Evolutionary conservation across 2,888 invertebrate species (phyloP).

Genomic region (Pimpla rufipes): DNA sequence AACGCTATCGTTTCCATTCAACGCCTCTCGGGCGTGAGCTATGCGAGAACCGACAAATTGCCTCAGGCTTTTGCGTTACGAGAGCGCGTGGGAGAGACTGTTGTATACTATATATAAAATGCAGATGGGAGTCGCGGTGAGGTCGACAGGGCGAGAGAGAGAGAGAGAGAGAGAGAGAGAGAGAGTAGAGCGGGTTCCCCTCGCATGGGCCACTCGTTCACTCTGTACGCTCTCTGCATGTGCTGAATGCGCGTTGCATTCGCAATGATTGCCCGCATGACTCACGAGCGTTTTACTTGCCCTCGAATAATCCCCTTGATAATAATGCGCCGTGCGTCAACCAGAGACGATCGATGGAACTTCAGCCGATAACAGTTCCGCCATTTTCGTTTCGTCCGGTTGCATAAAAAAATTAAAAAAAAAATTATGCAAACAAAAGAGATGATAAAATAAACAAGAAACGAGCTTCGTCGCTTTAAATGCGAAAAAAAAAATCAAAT

Average conservation of each 20-base stretch:
- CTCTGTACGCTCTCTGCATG: slow-evolving; percentile 40
- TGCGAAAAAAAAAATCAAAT: too few relatives aligned
- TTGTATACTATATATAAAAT: slow-evolving; percentile 65
- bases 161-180: slow-evolving; percentile 43
- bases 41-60: slow-evolving; percentile 70
- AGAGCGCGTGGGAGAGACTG: slow-evolving; percentile 72
- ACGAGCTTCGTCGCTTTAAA: too few relatives aligned
- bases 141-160: slow-evolving; percentile 67
- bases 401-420: neutral
- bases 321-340: slow-evolving; percentile 40
- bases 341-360: slow-evolving; percentile 47
- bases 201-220: slow-evolving; percentile 33
- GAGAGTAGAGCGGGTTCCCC: slow-evolving; percentile 59
- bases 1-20: slow-evolving; percentile 62
- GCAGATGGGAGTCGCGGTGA: slow-evolving; percentile 69
- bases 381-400: neutral
- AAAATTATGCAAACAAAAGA: slow-evolving; percentile 19
- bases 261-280: slow-evolving; percentile 48
- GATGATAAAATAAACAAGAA: too few relatives aligned
- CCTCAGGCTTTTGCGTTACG: slow-evolving; percentile 54
- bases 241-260: slow-evolving; percentile 48
- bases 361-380: slow-evolving; percentile 19
- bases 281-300: slow-evolving; percentile 60
- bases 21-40: slow-evolving; percentile 60
- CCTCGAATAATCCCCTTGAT: slow-evolving; percentile 52